phyloP scores from a whole-genome alignment of 2,888 invertebrate species.

The Pristionchus arcanus region DNA sequence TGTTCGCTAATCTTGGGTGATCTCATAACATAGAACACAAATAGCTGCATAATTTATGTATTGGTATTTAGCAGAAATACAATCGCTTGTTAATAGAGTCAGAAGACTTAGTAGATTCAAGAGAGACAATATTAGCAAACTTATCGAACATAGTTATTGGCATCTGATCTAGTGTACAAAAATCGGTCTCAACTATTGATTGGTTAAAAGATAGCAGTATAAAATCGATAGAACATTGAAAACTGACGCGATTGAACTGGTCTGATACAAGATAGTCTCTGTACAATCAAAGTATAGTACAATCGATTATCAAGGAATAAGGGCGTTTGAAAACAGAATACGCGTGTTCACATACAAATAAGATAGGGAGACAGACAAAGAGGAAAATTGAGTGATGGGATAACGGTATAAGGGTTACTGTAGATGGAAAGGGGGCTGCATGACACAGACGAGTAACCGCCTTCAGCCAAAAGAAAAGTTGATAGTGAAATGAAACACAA shows the following conservation, averaged over 20 bases:
- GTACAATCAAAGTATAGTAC: constrained; percentile 43
- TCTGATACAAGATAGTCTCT: background rate
- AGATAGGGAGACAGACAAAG: background rate
- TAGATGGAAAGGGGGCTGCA: background rate
- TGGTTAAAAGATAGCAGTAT: background rate
- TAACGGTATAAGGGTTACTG: background rate
- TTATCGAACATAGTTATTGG: constrained; percentile 17
- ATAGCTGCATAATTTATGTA: constrained; percentile 1
- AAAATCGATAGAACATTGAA: background rate
- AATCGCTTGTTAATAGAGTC: background rate
- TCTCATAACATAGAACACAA: background rate
- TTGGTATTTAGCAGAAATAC: constrained; percentile 24
- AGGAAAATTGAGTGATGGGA: background rate
- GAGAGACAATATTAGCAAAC: background rate
- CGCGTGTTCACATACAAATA: constrained; percentile 52
- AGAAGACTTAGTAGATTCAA: background rate
- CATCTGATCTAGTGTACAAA: constrained; percentile 44
- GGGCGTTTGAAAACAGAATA: constrained; percentile 4
- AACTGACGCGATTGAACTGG: background rate
- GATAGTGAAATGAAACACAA: constrained; percentile 22
- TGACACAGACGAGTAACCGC: constrained; percentile 40
- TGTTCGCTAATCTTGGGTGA: too few species aligned
- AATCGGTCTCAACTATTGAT: background rate
- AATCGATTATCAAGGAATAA: constrained; percentile 22
- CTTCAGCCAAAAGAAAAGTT: constrained; percentile 5